A percentile compares a stretch with the other conserved stretches of the same genome.
These are phyloP conservation scores for Progne subis DNA, from an alignment of 2,113 vertebrate species.

Conservation along the genomic window DNA sequence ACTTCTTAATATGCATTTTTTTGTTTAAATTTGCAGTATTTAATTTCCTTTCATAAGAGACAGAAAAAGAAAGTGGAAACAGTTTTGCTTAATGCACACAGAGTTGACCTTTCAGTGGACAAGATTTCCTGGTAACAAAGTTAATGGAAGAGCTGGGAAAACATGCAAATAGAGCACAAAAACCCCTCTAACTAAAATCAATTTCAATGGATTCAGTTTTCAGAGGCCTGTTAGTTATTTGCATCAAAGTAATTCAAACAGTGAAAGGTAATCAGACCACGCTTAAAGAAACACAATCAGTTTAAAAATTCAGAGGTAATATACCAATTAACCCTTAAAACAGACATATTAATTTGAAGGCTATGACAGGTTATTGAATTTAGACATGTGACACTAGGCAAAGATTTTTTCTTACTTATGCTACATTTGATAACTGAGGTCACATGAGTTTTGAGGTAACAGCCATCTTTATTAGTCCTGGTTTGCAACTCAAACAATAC, in stretches of 20 bases:
- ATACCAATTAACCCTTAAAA: neutral
- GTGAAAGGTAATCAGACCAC: neutral
- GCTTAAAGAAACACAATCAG: neutral
- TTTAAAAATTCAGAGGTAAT: neutral
- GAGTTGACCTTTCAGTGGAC: neutral
- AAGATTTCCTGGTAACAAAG: neutral
- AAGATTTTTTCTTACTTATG: neutral
- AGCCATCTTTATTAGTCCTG: neutral
- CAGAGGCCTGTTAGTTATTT: neutral
- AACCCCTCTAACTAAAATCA: slow-evolving; percentile 23
- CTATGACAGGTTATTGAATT: neutral
- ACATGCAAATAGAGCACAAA: neutral
- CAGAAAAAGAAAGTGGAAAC: neutral
- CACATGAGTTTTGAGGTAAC: neutral
- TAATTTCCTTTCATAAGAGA: neutral
- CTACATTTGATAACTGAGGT: neutral
- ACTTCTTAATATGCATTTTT: neutral
- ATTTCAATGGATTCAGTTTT: slow-evolving; percentile 21
- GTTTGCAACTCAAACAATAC: neutral
- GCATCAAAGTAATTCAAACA: neutral
- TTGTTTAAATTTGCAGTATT: neutral
- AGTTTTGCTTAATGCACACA: neutral
- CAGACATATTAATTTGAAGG: neutral
- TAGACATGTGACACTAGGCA: neutral
- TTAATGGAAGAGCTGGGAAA: neutral